These are phyloP conservation scores for Bombus confusus DNA, from an alignment of 1,140 invertebrate species.

Conservation along the genomic window DNA sequence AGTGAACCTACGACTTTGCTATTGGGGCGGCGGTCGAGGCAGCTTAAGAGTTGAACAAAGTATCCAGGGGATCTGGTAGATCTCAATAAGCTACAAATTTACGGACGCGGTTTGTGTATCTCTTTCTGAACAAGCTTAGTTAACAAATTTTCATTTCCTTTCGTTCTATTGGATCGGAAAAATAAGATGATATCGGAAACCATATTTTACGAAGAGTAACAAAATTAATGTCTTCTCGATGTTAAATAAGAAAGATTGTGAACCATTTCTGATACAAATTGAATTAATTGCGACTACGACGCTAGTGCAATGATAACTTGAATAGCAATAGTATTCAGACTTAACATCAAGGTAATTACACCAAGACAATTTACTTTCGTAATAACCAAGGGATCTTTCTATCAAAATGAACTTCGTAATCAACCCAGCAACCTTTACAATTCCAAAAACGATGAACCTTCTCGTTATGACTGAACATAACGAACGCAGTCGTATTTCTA, in stretches of 20 bases:
- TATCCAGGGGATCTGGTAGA: background rate
- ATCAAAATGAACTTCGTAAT: background rate
- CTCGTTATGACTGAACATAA: background rate
- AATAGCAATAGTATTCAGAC: too few relatives aligned
- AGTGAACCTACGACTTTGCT: slow-evolving; percentile 15
- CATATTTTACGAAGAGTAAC: background rate
- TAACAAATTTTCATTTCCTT: background rate
- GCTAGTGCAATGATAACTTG: too few relatives aligned
- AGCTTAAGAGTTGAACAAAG: slow-evolving; percentile 4
- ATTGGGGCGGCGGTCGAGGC: background rate
- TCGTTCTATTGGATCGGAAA: background rate
- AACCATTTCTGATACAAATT: background rate
- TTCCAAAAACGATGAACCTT: background rate
- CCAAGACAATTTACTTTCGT: background rate
- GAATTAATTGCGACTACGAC: background rate
- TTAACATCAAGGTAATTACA: too few relatives aligned
- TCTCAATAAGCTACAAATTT: slow-evolving; percentile 26
- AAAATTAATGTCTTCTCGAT: background rate
- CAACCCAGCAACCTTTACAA: background rate
- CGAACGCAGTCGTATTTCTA: background rate
- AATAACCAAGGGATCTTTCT: background rate
- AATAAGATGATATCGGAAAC: background rate
- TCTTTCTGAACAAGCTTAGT: background rate
- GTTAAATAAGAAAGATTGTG: background rate
- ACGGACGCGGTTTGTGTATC: background rate